Percentiles rank a stretch among this genome's conserved stretches.
These are phyloP conservation scores for Bombus fervidus DNA, from an alignment of 1,140 invertebrate species.

Conservation along the genomic window DNA sequence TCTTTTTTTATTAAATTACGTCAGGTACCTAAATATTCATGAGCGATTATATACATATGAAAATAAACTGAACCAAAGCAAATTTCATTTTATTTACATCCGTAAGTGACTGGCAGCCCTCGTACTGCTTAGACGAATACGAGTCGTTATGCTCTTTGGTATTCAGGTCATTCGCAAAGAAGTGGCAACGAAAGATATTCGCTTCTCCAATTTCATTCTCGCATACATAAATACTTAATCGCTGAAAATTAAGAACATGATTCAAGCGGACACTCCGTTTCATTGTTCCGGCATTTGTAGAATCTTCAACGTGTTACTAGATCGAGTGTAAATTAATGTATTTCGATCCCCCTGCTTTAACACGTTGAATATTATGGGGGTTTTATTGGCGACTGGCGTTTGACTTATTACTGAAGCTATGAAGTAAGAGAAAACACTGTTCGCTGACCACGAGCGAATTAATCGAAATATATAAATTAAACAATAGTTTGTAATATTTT, in stretches of 20 bases:
- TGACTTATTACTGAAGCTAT: not conserved
- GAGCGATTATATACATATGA: not conserved
- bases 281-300: not conserved
- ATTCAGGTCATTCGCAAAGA: constrained; percentile 26
- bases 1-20: too few relatives aligned
- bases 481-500: not conserved
- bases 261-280: not conserved
- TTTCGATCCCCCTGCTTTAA: not conserved
- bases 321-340: not conserved
- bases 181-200: not conserved
- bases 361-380: not conserved
- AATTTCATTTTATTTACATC: not conserved
- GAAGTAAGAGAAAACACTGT: too few relatives aligned
- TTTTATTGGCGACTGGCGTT: not conserved
- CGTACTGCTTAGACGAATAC: not conserved
- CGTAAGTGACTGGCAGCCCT: not conserved
- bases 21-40: not conserved
- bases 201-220: not conserved
- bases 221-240: not conserved
- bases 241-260: not conserved
- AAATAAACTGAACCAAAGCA: not conserved
- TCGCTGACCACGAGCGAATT: not conserved
- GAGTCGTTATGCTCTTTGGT: not conserved
- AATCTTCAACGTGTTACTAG: not conserved
- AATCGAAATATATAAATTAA: not conserved